Evolutionary conservation across 2,888 invertebrate genomes (phyloP), one percentile per base, ranked within the genome.

Genomic region (Coleophora flavipennella): DNA sequence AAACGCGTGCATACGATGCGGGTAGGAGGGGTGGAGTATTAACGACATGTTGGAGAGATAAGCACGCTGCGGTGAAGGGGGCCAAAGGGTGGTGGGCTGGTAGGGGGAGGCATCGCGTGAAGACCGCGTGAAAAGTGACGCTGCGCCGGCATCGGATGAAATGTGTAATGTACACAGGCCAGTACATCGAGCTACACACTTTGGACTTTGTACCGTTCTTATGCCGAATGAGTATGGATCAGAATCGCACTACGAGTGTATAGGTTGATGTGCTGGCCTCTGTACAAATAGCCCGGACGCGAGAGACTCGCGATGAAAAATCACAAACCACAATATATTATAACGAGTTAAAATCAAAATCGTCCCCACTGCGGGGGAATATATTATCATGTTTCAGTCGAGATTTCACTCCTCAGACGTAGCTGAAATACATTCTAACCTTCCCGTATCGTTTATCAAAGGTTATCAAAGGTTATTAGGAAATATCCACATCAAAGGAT

Each of bases 241-340:
- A n/a, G n/a, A n/a, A n/a, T n/a, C n/a, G n/a, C n/a, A n/a, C n/a
- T n/a, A n/a, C n/a, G n/a, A n/a, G n/a, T n/a, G n/a, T n/a, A n/a
- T n/a, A n/a, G n/a, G n/a, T n/a, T n/a, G n/a, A n/a, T n/a, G n/a
- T n/a, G n/a, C n/a, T n/a, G n/a, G n/a, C n/a, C n/a, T 57, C 55
- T 55, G 41, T 50, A 62, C 59, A 63, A 67, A 68, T 59, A 53
- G 53, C 41, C 49, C 45, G 48, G 45, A 52, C 52, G 58, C n/a
- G n/a, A n/a, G n/a, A 60, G 62, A 59, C 59, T 59, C 56, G 58
- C 60, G 51, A 67, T 63, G 63, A 63, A 68, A 70, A 64, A 67
- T 67, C 59, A 69, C 66, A 67, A 70, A 67, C 60, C 59, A 49
- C 59, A 66, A 69, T 67, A 67, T 69, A 70, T 70, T 64, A n/a